Evolutionary conservation across 2,113 vertebrate species (phyloP).

Genomic region (Trochalopteron elliotii): DNA sequence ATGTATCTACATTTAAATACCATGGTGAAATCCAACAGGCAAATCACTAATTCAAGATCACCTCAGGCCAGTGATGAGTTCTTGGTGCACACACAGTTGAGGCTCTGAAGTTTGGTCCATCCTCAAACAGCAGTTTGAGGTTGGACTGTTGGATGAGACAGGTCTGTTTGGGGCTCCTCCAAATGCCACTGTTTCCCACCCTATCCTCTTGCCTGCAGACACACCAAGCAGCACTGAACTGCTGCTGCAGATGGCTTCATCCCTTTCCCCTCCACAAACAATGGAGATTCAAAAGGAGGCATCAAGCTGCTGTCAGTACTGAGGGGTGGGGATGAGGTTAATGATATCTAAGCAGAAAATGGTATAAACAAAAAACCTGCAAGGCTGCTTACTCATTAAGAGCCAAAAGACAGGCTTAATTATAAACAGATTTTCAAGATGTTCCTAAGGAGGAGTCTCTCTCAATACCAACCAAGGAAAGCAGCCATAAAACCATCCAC

Average conservation of each 20-base stretch:
- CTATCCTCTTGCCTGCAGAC: background rate
- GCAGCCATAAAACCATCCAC: background rate
- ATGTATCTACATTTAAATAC: background rate
- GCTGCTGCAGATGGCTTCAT: background rate
- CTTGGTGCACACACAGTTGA: background rate
- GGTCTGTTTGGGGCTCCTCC: background rate
- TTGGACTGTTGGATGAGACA: background rate
- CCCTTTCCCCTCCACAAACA: background rate
- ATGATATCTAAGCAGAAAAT: background rate
- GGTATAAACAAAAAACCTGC: background rate
- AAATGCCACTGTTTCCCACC: background rate
- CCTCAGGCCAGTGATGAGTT: background rate
- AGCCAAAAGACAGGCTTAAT: background rate
- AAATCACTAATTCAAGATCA: background rate
- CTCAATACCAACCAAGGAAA: background rate
- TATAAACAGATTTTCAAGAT: background rate
- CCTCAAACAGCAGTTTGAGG: background rate
- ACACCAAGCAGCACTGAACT: background rate
- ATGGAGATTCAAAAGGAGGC: rapidly evolving
- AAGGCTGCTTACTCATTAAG: background rate
- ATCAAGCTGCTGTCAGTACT: background rate
- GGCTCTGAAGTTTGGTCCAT: background rate
- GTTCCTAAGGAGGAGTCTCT: background rate
- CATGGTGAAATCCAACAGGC: background rate
- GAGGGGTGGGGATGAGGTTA: background rate